These are phyloP conservation scores for Chelonus formosanus DNA, from an alignment of 2,888 invertebrate genomes.

Conservation along the genomic window DNA sequence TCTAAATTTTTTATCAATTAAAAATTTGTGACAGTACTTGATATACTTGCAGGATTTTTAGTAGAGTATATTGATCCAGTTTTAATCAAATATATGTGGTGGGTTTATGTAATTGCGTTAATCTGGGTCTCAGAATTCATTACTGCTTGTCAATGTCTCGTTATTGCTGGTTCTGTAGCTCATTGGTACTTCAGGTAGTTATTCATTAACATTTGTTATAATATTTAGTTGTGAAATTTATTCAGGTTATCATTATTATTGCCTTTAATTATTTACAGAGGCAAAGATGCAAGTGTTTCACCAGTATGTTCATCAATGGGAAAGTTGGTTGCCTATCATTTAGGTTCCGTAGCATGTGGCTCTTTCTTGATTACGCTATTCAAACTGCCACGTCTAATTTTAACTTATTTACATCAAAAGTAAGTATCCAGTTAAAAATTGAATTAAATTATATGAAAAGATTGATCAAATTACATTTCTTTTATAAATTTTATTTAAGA, in stretches of 20 bases:
- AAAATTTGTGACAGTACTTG: conserved; percentile 13
- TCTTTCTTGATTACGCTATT: conserved; percentile 92
- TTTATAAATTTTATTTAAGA: conserved; percentile 60
- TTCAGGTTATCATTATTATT: too few species aligned
- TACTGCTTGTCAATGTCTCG: conserved; percentile 93
- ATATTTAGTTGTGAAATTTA: too few species aligned
- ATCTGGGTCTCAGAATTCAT: conserved; percentile 96
- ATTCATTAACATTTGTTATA: not conserved
- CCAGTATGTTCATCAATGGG: conserved; percentile 78
- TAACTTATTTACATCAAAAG: conserved; percentile 90
- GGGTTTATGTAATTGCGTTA: conserved; percentile 82
- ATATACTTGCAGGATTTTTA: conserved; percentile 67
- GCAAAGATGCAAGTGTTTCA: conserved; percentile 73
- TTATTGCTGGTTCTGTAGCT: conserved; percentile 91
- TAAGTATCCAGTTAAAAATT: conserved; percentile 66
- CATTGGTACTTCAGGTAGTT: conserved; percentile 90
- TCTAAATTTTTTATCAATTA: conserved; percentile 20
- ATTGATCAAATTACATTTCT: not conserved
- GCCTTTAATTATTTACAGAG: conserved; percentile 65
- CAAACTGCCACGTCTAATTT: conserved; percentile 87
- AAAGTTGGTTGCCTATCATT: conserved; percentile 84
- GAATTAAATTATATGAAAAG: not conserved
- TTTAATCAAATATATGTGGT: conserved; percentile 93
- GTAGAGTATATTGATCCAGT: conserved; percentile 80
- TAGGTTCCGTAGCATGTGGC: conserved; percentile 95